Conservation (phyloP, 2,888 invertebrate genomes). For the Luperina nickerlii region DNA sequence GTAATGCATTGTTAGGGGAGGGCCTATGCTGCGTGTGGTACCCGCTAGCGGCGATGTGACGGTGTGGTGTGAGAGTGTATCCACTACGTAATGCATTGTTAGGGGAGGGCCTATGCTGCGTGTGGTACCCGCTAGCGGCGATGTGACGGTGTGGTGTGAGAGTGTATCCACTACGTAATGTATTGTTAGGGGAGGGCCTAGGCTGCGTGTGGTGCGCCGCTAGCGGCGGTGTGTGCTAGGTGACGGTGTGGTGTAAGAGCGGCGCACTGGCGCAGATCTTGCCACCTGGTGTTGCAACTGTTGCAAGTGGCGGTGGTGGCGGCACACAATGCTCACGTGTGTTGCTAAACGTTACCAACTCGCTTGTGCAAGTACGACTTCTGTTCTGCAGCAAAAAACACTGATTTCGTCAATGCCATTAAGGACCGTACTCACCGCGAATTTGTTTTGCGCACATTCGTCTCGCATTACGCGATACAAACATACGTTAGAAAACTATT, state of each 20-base stretch:
- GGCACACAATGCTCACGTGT: background rate
- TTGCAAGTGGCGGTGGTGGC: background rate
- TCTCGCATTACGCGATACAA: background rate
- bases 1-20: too few species aligned
- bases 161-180: too few species aligned
- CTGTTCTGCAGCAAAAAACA: background rate
- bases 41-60: too few species aligned
- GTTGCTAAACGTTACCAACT: conserved; percentile 9
- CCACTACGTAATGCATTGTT: too few species aligned
- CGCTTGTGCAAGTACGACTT: background rate
- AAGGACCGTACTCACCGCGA: background rate
- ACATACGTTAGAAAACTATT: background rate
- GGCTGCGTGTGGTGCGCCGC: background rate
- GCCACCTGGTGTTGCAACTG: conserved; percentile 8
- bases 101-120: too few species aligned
- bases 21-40: background rate
- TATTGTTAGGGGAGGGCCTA: background rate
- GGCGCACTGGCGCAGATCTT: conserved; percentile 12
- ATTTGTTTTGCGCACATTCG: background rate
- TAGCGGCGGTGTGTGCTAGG: background rate
- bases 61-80: too few species aligned
- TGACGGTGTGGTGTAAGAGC: background rate
- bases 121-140: too few species aligned
- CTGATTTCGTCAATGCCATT: background rate
- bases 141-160: too few species aligned